Percentiles rank a stretch among this genome's conserved stretches.
These are phyloP conservation scores for Chrysemys picta DNA, from an alignment of 2,113 vertebrate genomes.

Conservation along the genomic window DNA sequence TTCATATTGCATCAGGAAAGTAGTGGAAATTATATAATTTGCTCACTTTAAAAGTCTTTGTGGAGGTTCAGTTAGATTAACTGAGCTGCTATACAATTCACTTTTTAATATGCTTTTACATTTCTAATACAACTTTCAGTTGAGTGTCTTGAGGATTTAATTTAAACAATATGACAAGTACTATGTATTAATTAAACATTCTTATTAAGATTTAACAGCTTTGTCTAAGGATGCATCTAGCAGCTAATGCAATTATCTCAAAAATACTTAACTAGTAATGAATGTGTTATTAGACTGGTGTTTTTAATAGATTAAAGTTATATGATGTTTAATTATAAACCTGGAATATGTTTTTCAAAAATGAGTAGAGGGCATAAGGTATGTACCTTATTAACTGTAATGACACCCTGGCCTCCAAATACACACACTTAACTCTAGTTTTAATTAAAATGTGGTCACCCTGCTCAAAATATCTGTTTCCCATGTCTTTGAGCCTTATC, in stretches of 20 bases:
- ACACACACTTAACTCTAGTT: background rate
- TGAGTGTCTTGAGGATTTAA: background rate
- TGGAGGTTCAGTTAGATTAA: background rate
- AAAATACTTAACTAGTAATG: background rate
- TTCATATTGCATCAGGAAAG: background rate
- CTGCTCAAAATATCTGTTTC: background rate
- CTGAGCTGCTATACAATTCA: background rate
- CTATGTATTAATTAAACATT: conserved; percentile 23
- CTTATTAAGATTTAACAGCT: conserved; percentile 14
- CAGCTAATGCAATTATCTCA: background rate
- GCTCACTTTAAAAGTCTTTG: background rate
- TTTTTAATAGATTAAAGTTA: background rate
- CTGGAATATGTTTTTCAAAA: background rate
- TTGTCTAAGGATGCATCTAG: background rate
- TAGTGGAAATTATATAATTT: background rate
- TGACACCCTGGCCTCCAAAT: background rate
- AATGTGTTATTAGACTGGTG: background rate
- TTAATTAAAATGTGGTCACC: fast-evolving
- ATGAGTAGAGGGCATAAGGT: background rate
- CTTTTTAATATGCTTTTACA: conserved; percentile 1
- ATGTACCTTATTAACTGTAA: background rate
- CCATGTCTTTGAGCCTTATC: background rate
- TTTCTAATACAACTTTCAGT: background rate
- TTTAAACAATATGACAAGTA: background rate
- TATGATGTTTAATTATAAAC: conserved; percentile 1